Base-by-base conservation (phyloP, 2,113 vertebrate species). In the Kryptolebias marmoratus region DNA sequence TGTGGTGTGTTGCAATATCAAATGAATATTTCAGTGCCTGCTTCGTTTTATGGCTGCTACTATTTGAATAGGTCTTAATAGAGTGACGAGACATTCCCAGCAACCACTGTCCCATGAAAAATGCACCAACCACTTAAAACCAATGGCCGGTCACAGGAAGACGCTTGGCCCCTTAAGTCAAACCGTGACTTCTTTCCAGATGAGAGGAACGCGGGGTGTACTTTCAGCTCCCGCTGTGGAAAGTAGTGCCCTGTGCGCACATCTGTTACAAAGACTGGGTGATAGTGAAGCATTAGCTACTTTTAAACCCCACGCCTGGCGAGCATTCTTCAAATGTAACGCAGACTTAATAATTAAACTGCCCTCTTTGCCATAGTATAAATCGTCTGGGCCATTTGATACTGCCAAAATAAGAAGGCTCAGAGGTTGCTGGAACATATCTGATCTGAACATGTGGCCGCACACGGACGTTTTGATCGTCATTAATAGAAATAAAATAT, bases 91-190 rank as follows among this genome's bases (percentile, higher is more conserved):
- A 93, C 89, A 87, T 89, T 91, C 87, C 79, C 84, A 76, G 54
- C 79, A 77, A 88, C 88, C 88, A 86, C 83, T 75, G 81, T 77
- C 71, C 81, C 88, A 93, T 94, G 87, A 94, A 93, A 94, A 91
- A 94, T 94, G 92, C 90, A 94, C 88, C 80, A 92, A 82, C 88
- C 91, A 92, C 92, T 94, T 94, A 93, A 94, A 93, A 92, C 79
- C 91, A 88, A 88, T 77, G 91, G 87, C 87, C 84, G 87, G 88
- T 89, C 79, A 87, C 80, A 79, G 86, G 84, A 84, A 91, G 89
- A 89, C 89, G 87, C 80, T 87, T 80, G 65, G 87, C 79, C 88
- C 92, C 87, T 72, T 64, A 73, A 88, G 86, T 90, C 82, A 84
- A 89, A 80, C 84, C 86, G 62, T 53, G 73, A 85, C 83, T 81